phyloP scores from a whole-genome alignment of 2,113 vertebrate genomes.

The Callithrix jacchus region DNA sequence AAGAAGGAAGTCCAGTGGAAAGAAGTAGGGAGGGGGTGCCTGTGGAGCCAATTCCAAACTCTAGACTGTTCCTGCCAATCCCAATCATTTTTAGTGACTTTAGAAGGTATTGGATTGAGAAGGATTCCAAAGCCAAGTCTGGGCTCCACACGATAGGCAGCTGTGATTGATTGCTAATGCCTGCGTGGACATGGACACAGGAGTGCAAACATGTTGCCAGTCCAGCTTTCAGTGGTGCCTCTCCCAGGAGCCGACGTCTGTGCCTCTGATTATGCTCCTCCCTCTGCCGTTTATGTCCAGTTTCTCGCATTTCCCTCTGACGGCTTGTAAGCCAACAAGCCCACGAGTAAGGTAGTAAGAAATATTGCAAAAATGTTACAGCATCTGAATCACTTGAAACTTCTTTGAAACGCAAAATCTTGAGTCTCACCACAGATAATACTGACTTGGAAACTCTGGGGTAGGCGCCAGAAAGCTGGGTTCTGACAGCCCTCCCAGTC shows the following conservation, averaged over 20 bases:
- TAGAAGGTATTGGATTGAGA: neutral
- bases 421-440: neutral
- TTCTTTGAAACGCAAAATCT: neutral
- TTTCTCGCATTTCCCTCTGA: neutral
- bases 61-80: rapidly evolving
- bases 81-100: neutral
- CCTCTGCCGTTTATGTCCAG: neutral
- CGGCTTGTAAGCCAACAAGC: neutral
- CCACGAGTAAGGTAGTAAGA: neutral
- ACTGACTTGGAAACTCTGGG: neutral
- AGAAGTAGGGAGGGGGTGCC: neutral
- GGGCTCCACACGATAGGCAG: neutral
- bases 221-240: neutral
- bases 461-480: no score
- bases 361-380: neutral
- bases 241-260: neutral
- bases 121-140: neutral
- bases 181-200: rapidly evolving
- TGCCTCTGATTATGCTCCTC: rapidly evolving
- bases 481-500: neutral
- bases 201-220: rapidly evolving
- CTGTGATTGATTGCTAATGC: neutral
- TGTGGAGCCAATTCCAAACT: neutral
- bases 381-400: neutral
- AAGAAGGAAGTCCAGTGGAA: neutral